Base-by-base conservation (phyloP, 2,113 vertebrate genomes). In the Gopherus flavomarginatus region DNA sequence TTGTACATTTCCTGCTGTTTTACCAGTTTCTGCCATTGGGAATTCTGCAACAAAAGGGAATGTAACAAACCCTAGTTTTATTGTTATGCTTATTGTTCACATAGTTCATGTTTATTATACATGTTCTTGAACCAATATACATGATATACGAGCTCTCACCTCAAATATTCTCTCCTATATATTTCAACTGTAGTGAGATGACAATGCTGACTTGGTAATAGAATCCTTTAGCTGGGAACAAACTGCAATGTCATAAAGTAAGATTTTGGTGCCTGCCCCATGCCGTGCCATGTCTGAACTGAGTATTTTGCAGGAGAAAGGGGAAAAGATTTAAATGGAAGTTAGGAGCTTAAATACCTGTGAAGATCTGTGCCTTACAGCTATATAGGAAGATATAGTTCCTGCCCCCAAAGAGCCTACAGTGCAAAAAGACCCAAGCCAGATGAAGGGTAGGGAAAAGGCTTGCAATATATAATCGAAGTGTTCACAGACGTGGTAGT, bases 221-320 rank as follows among this genome's bases (percentile, higher is more conserved):
- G 81, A 87, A 79, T 62, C n/a, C 50, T 4, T 52, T 83, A 21
- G 42, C 83, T 87, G 89, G 89, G 65, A 96, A 47, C 21, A 81
- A 84, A 3, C 53, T 26, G 83, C 7, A 1, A 21, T 57, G 83
- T 24, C 83, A 53, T 27, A 44, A 82, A 82, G 79, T 31, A 31
- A 59, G 22, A 17, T 79, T 86, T 49, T 9, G 16, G 8, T 85
- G 86, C 75, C 88, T 69, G 57, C 12, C 79, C 10, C 2, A 27
- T 81, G 57, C 85, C 21, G 79, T 72, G 50, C 53, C 82, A 2
- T 82, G 82, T 75, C 62, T 29, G 44, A 17, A 19, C 17, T 3
- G 21, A 50, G n/a, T 26, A n/a, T n/a, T 52, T 83, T 49, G 31
- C 2, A 6, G 69, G 44, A 62, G 77, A 79, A 78, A 27, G 0